Percentiles rank a stretch among this genome's conserved stretches.
Conservation (phyloP, 2,113 vertebrate genomes). For the Nothocercus nigrocapillus region DNA sequence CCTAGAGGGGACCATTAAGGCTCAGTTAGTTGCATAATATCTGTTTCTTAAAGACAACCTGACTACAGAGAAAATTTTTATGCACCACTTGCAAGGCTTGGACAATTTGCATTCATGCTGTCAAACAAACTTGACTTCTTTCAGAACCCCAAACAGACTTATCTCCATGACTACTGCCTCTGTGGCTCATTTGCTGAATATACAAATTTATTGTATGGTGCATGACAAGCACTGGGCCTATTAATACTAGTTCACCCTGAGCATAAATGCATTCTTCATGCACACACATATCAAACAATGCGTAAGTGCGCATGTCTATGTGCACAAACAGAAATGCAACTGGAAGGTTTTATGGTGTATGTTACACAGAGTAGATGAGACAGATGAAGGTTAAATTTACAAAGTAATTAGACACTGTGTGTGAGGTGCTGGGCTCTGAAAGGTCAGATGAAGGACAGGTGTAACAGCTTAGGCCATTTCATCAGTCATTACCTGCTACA, state of each 20-base stretch:
- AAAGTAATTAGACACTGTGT: background rate
- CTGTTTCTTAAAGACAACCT: background rate
- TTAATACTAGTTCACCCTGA: background rate
- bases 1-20: background rate
- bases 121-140: background rate
- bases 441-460: background rate
- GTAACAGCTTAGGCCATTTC: background rate
- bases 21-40: background rate
- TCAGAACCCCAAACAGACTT: background rate
- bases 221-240: background rate
- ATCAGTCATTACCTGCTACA: background rate
- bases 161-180: background rate
- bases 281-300: background rate
- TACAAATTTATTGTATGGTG: background rate
- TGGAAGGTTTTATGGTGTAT: fast-evolving
- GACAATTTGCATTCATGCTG: background rate
- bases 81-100: background rate
- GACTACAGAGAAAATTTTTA: background rate
- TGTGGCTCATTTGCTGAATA: background rate
- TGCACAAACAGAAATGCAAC: background rate
- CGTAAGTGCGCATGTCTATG: background rate
- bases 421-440: background rate
- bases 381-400: background rate
- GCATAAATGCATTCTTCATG: background rate
- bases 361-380: background rate